A percentile compares a stretch with the other conserved stretches of the same genome.
Conservation (phyloP, 2,888 invertebrate genomes). For the Cloeon dipterum region DNA sequence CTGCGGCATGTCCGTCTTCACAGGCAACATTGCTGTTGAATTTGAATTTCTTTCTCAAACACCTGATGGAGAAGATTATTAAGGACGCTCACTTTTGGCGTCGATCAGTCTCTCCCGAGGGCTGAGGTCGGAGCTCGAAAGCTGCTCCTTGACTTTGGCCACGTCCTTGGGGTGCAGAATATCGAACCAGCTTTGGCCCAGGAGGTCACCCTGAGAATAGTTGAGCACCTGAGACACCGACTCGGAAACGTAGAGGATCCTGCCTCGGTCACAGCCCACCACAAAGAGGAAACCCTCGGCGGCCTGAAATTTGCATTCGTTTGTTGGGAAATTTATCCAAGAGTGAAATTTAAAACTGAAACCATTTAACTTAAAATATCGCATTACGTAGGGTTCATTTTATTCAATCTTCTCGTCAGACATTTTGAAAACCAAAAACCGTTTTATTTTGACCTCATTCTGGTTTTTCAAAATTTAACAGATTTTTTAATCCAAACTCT, state of each 20-base stretch:
- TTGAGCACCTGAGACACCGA: slow-evolving; percentile 63
- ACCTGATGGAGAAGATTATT: neutral
- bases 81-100: slow-evolving; percentile 58
- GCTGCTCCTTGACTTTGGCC: slow-evolving; percentile 82
- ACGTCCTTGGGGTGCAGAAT: slow-evolving; percentile 88
- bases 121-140: slow-evolving; percentile 71
- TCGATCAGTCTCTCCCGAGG: slow-evolving; percentile 77
- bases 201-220: slow-evolving; percentile 62
- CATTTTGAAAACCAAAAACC: no score
- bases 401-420: no score
- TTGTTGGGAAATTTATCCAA: no score
- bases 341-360: no score
- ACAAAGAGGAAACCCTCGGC: slow-evolving; percentile 82
- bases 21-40: slow-evolving; percentile 63
- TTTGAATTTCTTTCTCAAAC: neutral
- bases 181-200: slow-evolving; percentile 86
- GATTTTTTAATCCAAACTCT: no score
- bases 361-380: no score
- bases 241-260: slow-evolving; percentile 72
- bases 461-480: no score
- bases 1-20: slow-evolving; percentile 62
- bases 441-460: no score
- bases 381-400: no score
- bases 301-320: slow-evolving; percentile 29
- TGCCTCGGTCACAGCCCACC: slow-evolving; percentile 78